Evolutionary conservation across 2,888 invertebrate species (phyloP).

Genomic region (Oscheius onirici): DNA sequence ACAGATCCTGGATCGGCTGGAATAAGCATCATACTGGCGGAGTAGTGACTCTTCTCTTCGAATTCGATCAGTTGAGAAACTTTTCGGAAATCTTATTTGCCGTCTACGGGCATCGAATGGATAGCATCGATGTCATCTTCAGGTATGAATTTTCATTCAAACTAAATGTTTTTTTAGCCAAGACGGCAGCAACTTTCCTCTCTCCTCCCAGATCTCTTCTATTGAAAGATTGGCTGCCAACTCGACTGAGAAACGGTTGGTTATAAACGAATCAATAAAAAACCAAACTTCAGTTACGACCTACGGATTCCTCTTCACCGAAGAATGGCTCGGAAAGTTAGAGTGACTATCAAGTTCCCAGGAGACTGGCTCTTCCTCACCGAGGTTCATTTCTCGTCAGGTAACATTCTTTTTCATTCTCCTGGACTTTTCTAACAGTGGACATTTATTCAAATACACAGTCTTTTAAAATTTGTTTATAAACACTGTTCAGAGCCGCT

Average conservation of each 20-base stretch:
- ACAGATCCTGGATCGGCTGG: slow-evolving; percentile 85
- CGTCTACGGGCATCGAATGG: slow-evolving; percentile 86
- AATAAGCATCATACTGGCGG: slow-evolving; percentile 79
- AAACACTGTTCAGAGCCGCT: slow-evolving; percentile 17
- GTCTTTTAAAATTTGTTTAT: not conserved
- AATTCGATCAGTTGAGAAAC: slow-evolving; percentile 87
- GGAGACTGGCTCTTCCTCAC: slow-evolving; percentile 88
- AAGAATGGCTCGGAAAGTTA: slow-evolving; percentile 49
- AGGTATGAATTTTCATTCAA: slow-evolving; percentile 9
- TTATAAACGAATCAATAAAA: not conserved
- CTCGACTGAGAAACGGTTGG: slow-evolving; percentile 44
- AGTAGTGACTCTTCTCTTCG: slow-evolving; percentile 81
- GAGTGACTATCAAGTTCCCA: slow-evolving; percentile 77
- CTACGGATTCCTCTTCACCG: slow-evolving; percentile 57
- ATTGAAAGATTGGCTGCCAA: slow-evolving; percentile 41
- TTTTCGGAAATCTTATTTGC: slow-evolving; percentile 85
- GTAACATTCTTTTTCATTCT: slow-evolving; percentile 74
- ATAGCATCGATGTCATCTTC: slow-evolving; percentile 77
- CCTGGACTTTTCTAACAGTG: not conserved
- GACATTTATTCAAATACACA: not conserved
- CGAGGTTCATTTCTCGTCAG: slow-evolving; percentile 87
- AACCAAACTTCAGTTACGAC: slow-evolving; percentile 41
- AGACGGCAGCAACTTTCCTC: slow-evolving; percentile 51
- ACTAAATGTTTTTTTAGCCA: slow-evolving; percentile 42
- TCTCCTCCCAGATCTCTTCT: slow-evolving; percentile 54